Conservation (phyloP, 2,888 invertebrate genomes). For the Octodonta nipae region DNA sequence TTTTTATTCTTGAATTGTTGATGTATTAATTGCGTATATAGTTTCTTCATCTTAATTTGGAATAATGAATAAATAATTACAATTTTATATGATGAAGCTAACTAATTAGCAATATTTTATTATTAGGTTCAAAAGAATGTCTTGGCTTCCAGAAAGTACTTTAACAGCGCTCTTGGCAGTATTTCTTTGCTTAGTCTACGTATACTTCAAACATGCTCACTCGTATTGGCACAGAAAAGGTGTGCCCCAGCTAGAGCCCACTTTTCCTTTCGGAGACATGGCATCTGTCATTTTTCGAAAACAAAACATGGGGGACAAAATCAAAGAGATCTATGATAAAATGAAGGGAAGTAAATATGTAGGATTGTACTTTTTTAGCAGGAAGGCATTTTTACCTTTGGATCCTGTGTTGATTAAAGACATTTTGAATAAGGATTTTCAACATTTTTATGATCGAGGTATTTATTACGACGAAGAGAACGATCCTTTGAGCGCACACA, state of each 20-base stretch:
- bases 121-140: too few species aligned
- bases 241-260: conserved; percentile 42
- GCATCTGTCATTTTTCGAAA: conserved; percentile 41
- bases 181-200: conserved; percentile 15
- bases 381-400: conserved; percentile 47
- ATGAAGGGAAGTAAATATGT: conserved; percentile 35
- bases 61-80: too few species aligned
- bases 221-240: conserved; percentile 47
- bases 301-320: conserved; percentile 47
- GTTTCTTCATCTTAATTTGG: too few species aligned
- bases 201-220: conserved; percentile 36
- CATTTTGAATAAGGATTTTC: conserved; percentile 44
- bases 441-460: conserved; percentile 52
- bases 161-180: too few species aligned
- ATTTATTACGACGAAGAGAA: conserved; percentile 45
- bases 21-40: too few species aligned
- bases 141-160: too few species aligned
- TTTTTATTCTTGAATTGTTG: too few species aligned
- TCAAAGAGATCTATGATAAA: conserved; percentile 44
- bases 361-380: conserved; percentile 49
- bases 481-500: conserved; percentile 46
- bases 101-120: too few species aligned
- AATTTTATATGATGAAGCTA: too few species aligned
- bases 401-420: conserved; percentile 48
- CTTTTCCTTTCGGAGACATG: conserved; percentile 52